A percentile compares a stretch with the other conserved stretches of the same genome.
phyloP scores from a whole-genome alignment of 23 tunicate genomes.

The Aplidium turbinatum region DNA sequence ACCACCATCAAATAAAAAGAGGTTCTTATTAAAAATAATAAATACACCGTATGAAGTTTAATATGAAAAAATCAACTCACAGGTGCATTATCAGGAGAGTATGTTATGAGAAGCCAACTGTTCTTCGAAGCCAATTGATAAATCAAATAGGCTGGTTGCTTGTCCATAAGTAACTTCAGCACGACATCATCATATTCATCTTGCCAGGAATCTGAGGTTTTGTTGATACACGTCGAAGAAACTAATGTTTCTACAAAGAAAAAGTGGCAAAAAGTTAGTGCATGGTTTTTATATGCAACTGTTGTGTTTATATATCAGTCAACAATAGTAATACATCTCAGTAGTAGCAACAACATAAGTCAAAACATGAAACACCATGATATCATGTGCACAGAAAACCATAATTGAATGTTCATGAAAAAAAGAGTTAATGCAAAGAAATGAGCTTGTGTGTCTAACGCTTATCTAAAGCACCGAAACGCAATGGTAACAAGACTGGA shows the following conservation, averaged over 20 bases:
- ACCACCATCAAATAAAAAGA: too few relatives aligned
- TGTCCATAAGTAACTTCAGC: conserved; percentile 32
- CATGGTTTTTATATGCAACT: too few relatives aligned
- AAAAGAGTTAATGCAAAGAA: not conserved
- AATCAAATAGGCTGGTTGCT: conserved; percentile 73
- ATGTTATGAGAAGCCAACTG: conserved; percentile 74
- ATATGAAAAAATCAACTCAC: conserved; percentile 22
- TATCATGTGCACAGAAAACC: not conserved
- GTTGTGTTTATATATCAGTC: too few relatives aligned
- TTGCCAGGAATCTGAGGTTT: conserved; percentile 31
- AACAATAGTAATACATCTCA: too few relatives aligned
- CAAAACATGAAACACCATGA: not conserved
- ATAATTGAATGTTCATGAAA: not conserved
- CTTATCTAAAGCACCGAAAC: too few relatives aligned
- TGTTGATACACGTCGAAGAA: conserved; percentile 7
- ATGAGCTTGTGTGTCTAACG: too few relatives aligned
- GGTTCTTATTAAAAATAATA: too few relatives aligned
- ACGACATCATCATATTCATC: conserved; percentile 37
- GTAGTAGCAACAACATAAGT: not conserved
- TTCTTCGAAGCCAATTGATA: conserved; percentile 43
- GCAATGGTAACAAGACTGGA: too few relatives aligned
- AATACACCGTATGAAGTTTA: too few relatives aligned
- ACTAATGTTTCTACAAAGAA: conserved; percentile 31
- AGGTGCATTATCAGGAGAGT: conserved; percentile 73
- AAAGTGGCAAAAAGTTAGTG: not conserved